These are phyloP conservation scores for Muntiacus muntjak DNA, from an alignment of 2,113 vertebrate genomes.

Conservation along the genomic window DNA sequence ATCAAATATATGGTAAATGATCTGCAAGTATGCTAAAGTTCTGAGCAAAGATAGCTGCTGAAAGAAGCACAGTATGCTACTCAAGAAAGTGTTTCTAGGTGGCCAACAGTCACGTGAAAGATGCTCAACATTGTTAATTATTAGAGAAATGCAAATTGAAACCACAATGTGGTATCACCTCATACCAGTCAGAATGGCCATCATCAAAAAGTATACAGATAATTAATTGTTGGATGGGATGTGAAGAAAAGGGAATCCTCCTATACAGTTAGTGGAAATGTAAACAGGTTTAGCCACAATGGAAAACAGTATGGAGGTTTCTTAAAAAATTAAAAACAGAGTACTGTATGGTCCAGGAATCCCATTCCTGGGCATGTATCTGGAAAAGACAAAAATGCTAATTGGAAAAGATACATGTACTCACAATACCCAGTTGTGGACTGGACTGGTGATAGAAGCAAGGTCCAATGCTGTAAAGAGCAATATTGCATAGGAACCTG, in stretches of 20 bases:
- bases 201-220: not conserved
- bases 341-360: not conserved
- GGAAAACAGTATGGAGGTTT: not conserved
- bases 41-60: not conserved
- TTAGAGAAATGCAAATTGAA: not conserved
- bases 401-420: not conserved
- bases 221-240: not conserved
- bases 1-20: not conserved
- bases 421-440: no score
- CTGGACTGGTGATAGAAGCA: no score
- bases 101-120: not conserved
- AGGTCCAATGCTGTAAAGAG: no score
- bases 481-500: no score
- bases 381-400: not conserved
- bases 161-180: not conserved
- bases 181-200: not conserved
- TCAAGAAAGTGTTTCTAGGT: not conserved
- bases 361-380: not conserved
- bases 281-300: not conserved
- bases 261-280: not conserved
- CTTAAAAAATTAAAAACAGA: not conserved
- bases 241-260: not conserved
- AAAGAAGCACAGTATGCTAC: not conserved
- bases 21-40: not conserved
- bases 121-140: not conserved